Evolutionary conservation across 2,888 invertebrate species (phyloP), one percentile per base, ranked within the genome.

Genomic region (Icerya purchasi): DNA sequence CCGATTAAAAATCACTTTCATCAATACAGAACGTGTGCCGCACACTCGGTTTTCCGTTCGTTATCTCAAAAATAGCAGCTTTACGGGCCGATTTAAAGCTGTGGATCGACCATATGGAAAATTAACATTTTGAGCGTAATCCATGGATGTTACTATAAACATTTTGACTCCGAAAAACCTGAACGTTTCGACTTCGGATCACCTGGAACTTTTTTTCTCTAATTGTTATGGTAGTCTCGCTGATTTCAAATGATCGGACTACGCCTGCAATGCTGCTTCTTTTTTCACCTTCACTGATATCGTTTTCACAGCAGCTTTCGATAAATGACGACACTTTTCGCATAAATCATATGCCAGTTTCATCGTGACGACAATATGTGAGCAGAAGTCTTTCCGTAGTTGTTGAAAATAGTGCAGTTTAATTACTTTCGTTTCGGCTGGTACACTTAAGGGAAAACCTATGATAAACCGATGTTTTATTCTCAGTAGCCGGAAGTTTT

Each of bases 121-220:
- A n/a, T n/a, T n/a, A n/a, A n/a, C n/a, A n/a, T n/a, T n/a, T 50
- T 51, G 23, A 18, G 57, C 23, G 24, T n/a, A 57, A 23, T 57
- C 23, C 1, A 57, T 23, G 5, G 57, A 57, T 22, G 52, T 8
- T 14, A 57, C 57, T 2, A 22, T 51, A 19, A n/a, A n/a, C n/a
- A 19, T 3, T 51, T 10, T n/a, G n/a, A n/a, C n/a, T n/a, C n/a
- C n/a, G n/a, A n/a, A n/a, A n/a, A n/a, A n/a, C n/a, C n/a, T n/a
- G n/a, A n/a, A n/a, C n/a, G n/a, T n/a, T n/a, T n/a, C n/a, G n/a
- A n/a, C n/a, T n/a, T n/a, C n/a, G n/a, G n/a, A n/a, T n/a, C n/a
- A n/a, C 19, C 51, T 10, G 3, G 51, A 3, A 51, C n/a, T n/a
- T n/a, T 52, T 52, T 3, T 54, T 21, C 54, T 21, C 8, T 22